phyloP scores from a whole-genome alignment of 1,140 invertebrate species.

The Drosophila nigromelanica region DNA sequence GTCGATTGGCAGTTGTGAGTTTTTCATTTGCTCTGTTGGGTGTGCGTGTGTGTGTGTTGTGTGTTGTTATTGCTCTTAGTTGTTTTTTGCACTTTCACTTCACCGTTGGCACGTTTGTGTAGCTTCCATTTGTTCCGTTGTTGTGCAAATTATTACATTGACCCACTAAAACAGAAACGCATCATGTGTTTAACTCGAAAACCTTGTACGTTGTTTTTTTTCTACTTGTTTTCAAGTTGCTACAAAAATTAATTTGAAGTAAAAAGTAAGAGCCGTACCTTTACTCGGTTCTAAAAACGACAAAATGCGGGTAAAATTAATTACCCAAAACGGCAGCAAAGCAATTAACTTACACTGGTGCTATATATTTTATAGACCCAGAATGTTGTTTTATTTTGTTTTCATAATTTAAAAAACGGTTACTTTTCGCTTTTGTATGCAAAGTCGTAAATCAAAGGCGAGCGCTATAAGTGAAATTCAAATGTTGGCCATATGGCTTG shows the following conservation, averaged over 20 bases:
- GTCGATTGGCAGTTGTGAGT: slow-evolving; percentile 41
- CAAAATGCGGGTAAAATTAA: slow-evolving; percentile 41
- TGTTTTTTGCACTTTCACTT: slow-evolving; percentile 62
- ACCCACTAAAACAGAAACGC: slow-evolving; percentile 62
- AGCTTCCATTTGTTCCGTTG: slow-evolving; percentile 62
- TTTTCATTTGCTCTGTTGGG: slow-evolving; percentile 14
- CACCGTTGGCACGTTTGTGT: slow-evolving; percentile 60
- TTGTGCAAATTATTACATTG: slow-evolving; percentile 77
- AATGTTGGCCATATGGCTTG: slow-evolving; percentile 45
- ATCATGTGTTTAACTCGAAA: slow-evolving; percentile 33
- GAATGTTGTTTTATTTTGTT: slow-evolving; percentile 8
- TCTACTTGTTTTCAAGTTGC: neutral
- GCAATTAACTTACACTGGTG: slow-evolving; percentile 59
- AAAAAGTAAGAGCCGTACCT: neutral
- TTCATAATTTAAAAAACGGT: slow-evolving; percentile 26
- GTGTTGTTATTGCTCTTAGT: slow-evolving; percentile 26
- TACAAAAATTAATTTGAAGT: slow-evolving; percentile 10
- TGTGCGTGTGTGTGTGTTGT: slow-evolving; percentile 25
- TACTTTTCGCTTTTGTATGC: slow-evolving; percentile 27
- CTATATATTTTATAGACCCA: slow-evolving; percentile 40
- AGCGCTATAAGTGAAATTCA: slow-evolving; percentile 31
- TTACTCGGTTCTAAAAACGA: neutral
- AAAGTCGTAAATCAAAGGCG: slow-evolving; percentile 46
- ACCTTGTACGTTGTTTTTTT: neutral
- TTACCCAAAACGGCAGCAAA: slow-evolving; percentile 35